Conservation (phyloP, 2,113 vertebrate genomes). For the Paramormyrops kingsleyae region DNA sequence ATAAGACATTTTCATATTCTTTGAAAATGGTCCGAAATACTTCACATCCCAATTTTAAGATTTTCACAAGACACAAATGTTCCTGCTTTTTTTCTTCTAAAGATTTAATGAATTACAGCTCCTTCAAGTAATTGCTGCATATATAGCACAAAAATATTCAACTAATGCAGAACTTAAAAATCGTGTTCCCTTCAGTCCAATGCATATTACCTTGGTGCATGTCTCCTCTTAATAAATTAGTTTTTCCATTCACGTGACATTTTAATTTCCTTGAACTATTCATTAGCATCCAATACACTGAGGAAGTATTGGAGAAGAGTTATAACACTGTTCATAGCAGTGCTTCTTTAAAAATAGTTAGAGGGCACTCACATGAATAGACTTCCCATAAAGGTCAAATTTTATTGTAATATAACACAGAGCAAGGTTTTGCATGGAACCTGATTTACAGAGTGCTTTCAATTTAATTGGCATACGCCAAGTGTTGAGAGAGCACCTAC, state of each 20-base stretch:
- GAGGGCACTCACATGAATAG: conserved; percentile 19
- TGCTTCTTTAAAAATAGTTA: not conserved
- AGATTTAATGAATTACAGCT: conserved; percentile 56
- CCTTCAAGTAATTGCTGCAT: conserved; percentile 55
- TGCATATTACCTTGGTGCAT: conserved; percentile 40
- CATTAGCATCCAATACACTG: conserved; percentile 42
- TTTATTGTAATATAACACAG: conserved; percentile 5
- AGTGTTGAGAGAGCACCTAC: not conserved
- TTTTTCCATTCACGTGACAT: conserved; percentile 60
- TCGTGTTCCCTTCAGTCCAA: conserved; percentile 46
- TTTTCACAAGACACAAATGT: conserved; percentile 17
- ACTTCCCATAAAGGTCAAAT: conserved; percentile 17
- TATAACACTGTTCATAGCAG: not conserved
- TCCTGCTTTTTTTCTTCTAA: conserved; percentile 28
- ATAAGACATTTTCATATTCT: conserved; percentile 17
- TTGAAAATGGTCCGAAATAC: not conserved
- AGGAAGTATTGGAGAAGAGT: not conserved
- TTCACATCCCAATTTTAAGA: conserved; percentile 17
- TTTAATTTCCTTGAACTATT: conserved; percentile 60
- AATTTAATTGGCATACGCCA: not conserved
- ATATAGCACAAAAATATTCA: conserved; percentile 59
- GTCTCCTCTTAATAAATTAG: conserved; percentile 51
- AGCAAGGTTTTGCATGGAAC: not conserved
- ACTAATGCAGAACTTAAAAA: conserved; percentile 61
- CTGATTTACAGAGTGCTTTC: not conserved